phyloP scores from a whole-genome alignment of 2,797 vertebrate species.

The Takifugu ocellatus region DNA sequence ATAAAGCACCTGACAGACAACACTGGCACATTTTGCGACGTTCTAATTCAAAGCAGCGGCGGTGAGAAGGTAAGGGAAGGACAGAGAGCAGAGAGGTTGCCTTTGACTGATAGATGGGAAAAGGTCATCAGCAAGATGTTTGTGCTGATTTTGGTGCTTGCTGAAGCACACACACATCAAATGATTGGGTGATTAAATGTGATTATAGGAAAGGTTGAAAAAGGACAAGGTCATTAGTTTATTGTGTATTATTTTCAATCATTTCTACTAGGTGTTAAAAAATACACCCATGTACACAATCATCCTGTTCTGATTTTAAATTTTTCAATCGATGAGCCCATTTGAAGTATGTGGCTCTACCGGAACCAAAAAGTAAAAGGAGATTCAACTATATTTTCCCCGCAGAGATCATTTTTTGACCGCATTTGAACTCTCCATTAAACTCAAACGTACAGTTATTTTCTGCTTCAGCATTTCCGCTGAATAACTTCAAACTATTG shows the following conservation, averaged over 20 bases:
- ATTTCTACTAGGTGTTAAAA: slow-evolving; percentile 5
- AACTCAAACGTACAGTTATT: slow-evolving; percentile 10
- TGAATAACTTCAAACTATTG: slow-evolving; percentile 6
- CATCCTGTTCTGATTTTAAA: slow-evolving; percentile 15
- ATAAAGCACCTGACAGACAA: slow-evolving; percentile 7
- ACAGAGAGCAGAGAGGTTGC: slow-evolving; percentile 35
- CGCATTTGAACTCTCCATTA: slow-evolving; percentile 41
- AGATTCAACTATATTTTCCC: slow-evolving; percentile 13
- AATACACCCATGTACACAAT: slow-evolving; percentile 1
- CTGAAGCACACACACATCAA: background rate
- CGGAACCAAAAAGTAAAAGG: slow-evolving; percentile 20
- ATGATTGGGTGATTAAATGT: slow-evolving; percentile 55
- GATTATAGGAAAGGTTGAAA: slow-evolving; percentile 14
- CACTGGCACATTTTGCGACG: slow-evolving; percentile 5
- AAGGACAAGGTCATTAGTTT: slow-evolving; percentile 45
- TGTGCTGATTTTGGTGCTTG: slow-evolving; percentile 12
- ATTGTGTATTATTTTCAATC: slow-evolving; percentile 31
- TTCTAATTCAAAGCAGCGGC: slow-evolving; percentile 11
- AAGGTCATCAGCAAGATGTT: slow-evolving; percentile 45
- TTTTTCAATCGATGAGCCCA: slow-evolving; percentile 17
- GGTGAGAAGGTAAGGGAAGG: slow-evolving; percentile 26
- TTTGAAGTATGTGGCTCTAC: slow-evolving; percentile 14
- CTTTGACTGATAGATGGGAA: slow-evolving; percentile 46
- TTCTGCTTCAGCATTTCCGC: slow-evolving; percentile 28
- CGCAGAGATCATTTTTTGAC: slow-evolving; percentile 31